phyloP scores from a whole-genome alignment of 2,113 vertebrate species.

The Calidris pugnax region DNA sequence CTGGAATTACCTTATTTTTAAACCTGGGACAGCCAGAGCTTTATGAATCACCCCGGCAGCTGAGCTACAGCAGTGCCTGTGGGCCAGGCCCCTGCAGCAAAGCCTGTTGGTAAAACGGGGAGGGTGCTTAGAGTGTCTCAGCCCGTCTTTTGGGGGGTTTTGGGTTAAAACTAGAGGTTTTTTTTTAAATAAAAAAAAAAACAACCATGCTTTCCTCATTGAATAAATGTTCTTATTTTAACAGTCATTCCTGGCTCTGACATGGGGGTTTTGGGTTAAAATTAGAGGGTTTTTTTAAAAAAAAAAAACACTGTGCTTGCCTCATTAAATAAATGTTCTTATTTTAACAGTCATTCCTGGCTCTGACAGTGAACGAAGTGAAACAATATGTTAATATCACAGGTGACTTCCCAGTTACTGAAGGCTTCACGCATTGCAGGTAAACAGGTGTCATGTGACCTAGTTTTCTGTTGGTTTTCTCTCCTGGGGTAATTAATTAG shows the following conservation, averaged over 20 bases:
- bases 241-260: neutral
- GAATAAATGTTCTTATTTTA: neutral
- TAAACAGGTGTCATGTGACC: neutral
- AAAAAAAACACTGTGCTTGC: accelerated
- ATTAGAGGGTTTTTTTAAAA: neutral
- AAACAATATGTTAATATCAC: slow-evolving; percentile 68
- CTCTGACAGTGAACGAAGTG: neutral
- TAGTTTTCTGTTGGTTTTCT: accelerated
- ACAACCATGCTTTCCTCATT: accelerated
- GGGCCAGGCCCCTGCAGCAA: neutral
- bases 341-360: neutral
- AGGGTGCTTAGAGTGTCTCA: no score
- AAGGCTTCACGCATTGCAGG: slow-evolving; percentile 62
- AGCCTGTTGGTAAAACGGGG: neutral
- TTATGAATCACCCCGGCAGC: accelerated
- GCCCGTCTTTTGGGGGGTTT: accelerated
- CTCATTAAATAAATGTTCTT: neutral
- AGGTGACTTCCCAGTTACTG: slow-evolving; percentile 52
- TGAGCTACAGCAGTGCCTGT: accelerated
- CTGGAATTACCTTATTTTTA: neutral
- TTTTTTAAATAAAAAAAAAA: neutral
- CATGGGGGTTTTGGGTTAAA: no score
- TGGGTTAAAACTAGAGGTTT: neutral
- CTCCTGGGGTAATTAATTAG: neutral
- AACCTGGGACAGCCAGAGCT: accelerated